Evolutionary conservation across 2,797 vertebrate genomes (phyloP), one percentile per base, ranked within the genome.

Genomic region (Mus spretus): DNA sequence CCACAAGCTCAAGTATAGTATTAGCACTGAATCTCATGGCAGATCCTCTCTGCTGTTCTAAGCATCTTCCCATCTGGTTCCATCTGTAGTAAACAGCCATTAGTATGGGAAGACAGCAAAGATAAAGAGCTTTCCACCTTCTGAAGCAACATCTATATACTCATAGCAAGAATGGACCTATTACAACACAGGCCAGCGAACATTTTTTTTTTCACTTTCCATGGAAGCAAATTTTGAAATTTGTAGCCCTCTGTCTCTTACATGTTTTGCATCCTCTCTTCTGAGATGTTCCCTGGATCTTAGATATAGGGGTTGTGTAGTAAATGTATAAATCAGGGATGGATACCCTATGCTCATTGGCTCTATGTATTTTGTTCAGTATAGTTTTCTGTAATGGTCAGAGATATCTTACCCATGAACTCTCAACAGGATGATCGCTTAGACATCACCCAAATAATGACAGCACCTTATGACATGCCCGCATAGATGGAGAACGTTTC

Each of bases 1-100:
- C 50, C 1, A 0, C n/a, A 0, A 77, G 47, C 0, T 8, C 74
- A 0, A 9, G 53, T 0, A 0, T 57, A 1, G 47, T 50, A 0
- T 26, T 88, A 20, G 78, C 63, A 61, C 3, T 72, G 2, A 55
- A 59, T 15, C 53, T n/a, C 2, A 13, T 34, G n/a, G 26, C 80
- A 0, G 37, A 57, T 50, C 82, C 31, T 3, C 19, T 53, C 78
- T 19, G 55, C 3, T 5, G 53, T 77, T 50, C 47, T 22, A 37
- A 22, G 47, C 9, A 24, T 75, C 31, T 96, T 92, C 15, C 47
- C 90, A 26, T 70, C 61, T 13, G 26, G 17, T 40, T 37, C 14
- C 53, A 53, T 34, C 40, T 74, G n/a, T 12, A 8, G 31, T 57
- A 81, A 91, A 47, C 14, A 79, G n/a, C 55, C 34, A 10, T 9